A percentile compares a stretch with the other conserved stretches of the same genome.
phyloP scores from a whole-genome alignment of 2,797 vertebrate genomes.

The Urosaurus nigricauda region DNA sequence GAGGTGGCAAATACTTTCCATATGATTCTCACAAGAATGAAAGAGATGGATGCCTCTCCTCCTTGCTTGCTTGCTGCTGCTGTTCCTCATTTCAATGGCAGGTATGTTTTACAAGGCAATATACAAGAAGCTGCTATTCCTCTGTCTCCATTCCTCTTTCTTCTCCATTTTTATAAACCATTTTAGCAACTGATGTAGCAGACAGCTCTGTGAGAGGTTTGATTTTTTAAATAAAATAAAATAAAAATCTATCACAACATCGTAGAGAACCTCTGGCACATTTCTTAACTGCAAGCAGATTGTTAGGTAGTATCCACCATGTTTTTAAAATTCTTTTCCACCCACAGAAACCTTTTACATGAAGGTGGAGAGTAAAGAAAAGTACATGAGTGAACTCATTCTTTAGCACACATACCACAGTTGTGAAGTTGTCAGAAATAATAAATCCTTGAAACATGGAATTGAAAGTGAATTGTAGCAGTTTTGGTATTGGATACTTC shows the following conservation, averaged over 20 bases:
- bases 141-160: not conserved
- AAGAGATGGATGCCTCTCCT: not conserved
- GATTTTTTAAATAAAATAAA: not conserved
- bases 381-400: constrained; percentile 16
- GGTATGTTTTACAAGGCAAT: not conserved
- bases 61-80: constrained; percentile 1
- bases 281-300: constrained; percentile 45
- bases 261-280: not conserved
- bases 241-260: not conserved
- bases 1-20: not conserved
- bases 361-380: not conserved
- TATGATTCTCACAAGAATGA: not conserved
- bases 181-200: constrained; percentile 29
- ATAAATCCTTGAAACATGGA: constrained; percentile 53
- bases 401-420: constrained; percentile 32
- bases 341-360: constrained; percentile 26
- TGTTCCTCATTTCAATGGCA: constrained; percentile 17
- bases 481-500: constrained; percentile 62
- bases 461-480: constrained; percentile 44
- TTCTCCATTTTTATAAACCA: not conserved
- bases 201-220: not conserved
- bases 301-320: constrained; percentile 36
- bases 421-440: constrained; percentile 54
- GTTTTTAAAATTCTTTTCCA: constrained; percentile 42
- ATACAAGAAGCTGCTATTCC: not conserved